Conservation (phyloP, 2,888 invertebrate genomes). For the Hipparchia sbordonii region DNA sequence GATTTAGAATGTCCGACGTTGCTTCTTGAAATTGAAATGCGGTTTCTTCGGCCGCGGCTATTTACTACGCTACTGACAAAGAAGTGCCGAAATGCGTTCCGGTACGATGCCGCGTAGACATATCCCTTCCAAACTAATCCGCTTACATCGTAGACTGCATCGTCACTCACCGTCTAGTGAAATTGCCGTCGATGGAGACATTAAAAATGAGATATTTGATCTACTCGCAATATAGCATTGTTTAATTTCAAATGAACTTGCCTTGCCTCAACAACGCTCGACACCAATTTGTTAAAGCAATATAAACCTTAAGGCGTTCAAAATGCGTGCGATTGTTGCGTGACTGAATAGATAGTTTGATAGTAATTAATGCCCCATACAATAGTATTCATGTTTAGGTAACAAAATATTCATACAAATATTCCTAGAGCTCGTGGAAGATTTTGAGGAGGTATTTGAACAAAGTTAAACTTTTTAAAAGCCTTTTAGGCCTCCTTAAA, state of each 20-base stretch:
- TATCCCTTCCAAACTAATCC: no score
- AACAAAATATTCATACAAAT: background rate
- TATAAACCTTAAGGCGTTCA: conserved; percentile 14
- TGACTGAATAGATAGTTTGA: conserved; percentile 8
- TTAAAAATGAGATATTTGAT: background rate
- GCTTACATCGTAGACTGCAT: no score
- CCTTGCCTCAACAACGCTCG: conserved; percentile 29
- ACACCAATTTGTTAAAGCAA: conserved; percentile 23
- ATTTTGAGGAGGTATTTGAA: background rate
- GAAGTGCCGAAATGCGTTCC: no score
- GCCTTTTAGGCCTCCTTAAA: no score
- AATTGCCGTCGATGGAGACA: no score
- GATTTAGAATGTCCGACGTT: no score
- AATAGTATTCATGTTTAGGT: background rate
- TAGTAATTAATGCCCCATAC: background rate
- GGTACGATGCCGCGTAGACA: no score
- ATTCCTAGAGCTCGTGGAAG: background rate
- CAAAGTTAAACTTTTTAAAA: background rate
- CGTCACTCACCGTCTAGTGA: no score
- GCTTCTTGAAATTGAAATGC: no score
- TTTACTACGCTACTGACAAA: no score
- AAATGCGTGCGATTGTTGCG: conserved; percentile 16
- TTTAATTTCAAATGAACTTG: conserved; percentile 1
- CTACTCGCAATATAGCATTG: background rate
- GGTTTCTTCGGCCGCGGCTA: no score